These are phyloP conservation scores for Napeogenes sylphis DNA, from an alignment of 2,888 invertebrate genomes.

Conservation along the genomic window DNA sequence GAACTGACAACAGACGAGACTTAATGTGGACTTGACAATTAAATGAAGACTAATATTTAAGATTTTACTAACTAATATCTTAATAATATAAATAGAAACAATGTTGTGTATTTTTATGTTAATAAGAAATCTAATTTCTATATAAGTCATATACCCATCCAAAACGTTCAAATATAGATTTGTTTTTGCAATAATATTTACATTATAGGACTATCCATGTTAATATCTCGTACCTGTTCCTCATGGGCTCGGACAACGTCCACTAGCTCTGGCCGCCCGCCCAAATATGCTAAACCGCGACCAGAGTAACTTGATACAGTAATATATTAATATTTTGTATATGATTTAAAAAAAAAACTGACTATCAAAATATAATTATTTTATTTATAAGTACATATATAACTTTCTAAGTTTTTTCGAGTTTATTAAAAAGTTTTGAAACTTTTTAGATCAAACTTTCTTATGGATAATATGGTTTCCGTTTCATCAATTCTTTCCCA, in stretches of 20 bases:
- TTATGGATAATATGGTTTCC: too few relatives aligned
- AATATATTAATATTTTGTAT: slow-evolving; percentile 5
- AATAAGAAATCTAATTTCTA: too few relatives aligned
- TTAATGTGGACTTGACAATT: slow-evolving; percentile 19
- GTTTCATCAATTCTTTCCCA: too few relatives aligned
- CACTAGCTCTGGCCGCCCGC: slow-evolving; percentile 37
- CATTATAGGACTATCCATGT: background rate
- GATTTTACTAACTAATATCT: too few relatives aligned
- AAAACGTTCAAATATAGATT: too few relatives aligned
- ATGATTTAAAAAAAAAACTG: background rate
- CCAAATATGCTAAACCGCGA: slow-evolving; percentile 43
- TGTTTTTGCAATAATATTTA: too few relatives aligned
- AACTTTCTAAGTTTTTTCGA: background rate
- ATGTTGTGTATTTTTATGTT: too few relatives aligned
- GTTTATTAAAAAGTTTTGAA: too few relatives aligned
- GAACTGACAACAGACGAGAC: slow-evolving; percentile 15
- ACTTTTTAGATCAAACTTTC: too few relatives aligned
- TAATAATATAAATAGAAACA: too few relatives aligned
- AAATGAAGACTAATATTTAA: background rate
- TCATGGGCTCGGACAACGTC: slow-evolving; percentile 34
- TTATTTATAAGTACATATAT: background rate
- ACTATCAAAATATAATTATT: background rate
- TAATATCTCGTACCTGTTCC: background rate
- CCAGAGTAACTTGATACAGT: slow-evolving; percentile 39
- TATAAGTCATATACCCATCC: too few relatives aligned